These are phyloP conservation scores for Scaptomyza pallida DNA, from an alignment of 1,140 invertebrate genomes.

Conservation along the genomic window DNA sequence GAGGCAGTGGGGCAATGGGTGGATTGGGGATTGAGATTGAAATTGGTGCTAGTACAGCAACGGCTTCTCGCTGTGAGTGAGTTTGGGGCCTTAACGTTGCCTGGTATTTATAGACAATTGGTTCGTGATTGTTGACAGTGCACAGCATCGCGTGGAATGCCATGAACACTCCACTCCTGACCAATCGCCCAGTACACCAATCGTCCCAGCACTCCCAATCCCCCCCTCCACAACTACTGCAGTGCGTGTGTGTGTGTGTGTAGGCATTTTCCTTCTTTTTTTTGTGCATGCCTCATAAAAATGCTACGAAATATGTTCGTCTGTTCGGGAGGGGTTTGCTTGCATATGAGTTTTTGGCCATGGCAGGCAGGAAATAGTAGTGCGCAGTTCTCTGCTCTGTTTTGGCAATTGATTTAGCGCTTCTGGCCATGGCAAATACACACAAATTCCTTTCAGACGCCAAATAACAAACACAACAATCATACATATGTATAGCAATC, in stretches of 20 bases:
- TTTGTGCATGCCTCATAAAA: constrained; percentile 77
- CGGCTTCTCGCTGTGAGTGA: constrained; percentile 49
- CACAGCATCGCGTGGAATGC: constrained; percentile 56
- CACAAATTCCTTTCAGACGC: constrained; percentile 31
- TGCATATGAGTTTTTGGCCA: constrained; percentile 40
- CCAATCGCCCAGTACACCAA: constrained; percentile 25
- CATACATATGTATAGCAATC: neutral
- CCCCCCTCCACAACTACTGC: too few species aligned
- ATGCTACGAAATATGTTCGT: constrained; percentile 67
- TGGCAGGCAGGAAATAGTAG: constrained; percentile 68
- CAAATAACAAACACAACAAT: constrained; percentile 2
- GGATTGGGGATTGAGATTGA: constrained; percentile 9
- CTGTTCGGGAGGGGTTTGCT: neutral
- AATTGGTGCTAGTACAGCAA: neutral
- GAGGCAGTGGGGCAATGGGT: too few species aligned
- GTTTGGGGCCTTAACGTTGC: constrained; percentile 67
- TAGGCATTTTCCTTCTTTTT: too few species aligned
- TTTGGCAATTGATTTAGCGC: constrained; percentile 69
- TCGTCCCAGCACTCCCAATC: neutral
- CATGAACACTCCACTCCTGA: constrained; percentile 34
- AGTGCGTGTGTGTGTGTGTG: too few species aligned
- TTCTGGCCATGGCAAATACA: constrained; percentile 32
- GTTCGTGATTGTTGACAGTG: constrained; percentile 82
- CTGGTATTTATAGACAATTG: constrained; percentile 83
- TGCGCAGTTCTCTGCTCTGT: constrained; percentile 50